A percentile compares a stretch with the other conserved stretches of the same genome.
These are phyloP conservation scores for Corydoras sp. DNA, from an alignment of 2,113 vertebrate genomes.

Conservation along the genomic window DNA sequence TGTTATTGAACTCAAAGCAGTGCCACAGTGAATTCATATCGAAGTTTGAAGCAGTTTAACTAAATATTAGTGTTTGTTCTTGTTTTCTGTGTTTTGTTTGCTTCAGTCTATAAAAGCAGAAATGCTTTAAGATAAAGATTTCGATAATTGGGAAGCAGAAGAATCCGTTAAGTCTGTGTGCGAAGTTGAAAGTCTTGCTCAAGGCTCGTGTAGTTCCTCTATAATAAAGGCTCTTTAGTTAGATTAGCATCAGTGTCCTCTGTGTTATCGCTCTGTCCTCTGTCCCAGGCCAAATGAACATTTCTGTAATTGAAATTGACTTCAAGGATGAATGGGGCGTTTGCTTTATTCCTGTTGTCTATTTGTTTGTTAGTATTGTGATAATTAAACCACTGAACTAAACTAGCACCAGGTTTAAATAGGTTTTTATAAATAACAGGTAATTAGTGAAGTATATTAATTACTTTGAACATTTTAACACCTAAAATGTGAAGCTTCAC, in stretches of 20 bases:
- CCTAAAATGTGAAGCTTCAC: too few species aligned
- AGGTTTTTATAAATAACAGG: not conserved
- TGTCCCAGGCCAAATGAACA: conserved; percentile 8
- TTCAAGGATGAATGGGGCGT: not conserved
- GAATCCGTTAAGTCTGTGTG: conserved; percentile 20
- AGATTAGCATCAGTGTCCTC: conserved; percentile 26
- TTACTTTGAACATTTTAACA: too few species aligned
- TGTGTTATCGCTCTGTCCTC: conserved; percentile 20
- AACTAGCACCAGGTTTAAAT: not conserved
- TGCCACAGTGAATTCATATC: not conserved
- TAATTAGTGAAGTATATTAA: too few species aligned
- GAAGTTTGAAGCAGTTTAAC: not conserved
- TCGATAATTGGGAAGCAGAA: not conserved
- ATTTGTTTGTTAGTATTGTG: conserved; percentile 2
- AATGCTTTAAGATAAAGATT: too few species aligned
- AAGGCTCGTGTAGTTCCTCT: conserved; percentile 18
- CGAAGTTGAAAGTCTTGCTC: conserved; percentile 12
- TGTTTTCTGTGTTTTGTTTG: too few species aligned
- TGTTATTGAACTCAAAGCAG: too few species aligned
- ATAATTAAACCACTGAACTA: conserved; percentile 5
- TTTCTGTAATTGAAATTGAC: conserved; percentile 30
- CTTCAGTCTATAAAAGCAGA: too few species aligned
- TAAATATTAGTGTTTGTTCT: too few species aligned
- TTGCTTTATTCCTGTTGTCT: not conserved
- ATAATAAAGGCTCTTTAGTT: conserved; percentile 12